Evolutionary conservation across 2,888 invertebrate genomes (phyloP).

Genomic region (Tetragnatha montana): DNA sequence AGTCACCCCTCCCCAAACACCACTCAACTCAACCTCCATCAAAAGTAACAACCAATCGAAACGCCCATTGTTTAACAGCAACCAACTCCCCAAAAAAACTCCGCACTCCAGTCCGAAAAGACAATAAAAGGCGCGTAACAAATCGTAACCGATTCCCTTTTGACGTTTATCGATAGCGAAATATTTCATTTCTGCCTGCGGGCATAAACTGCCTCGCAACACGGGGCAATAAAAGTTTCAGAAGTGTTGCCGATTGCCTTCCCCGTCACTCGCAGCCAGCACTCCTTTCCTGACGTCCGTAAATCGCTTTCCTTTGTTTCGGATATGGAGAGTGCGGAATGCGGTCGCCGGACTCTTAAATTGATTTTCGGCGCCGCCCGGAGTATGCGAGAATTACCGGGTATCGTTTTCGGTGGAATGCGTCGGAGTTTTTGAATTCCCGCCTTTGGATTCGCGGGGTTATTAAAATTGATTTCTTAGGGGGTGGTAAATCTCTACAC

Average conservation of each 20-base stretch:
- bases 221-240: slow-evolving; percentile 46
- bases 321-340: slow-evolving; percentile 32
- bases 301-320: slow-evolving; percentile 45
- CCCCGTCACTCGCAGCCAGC: slow-evolving; percentile 24
- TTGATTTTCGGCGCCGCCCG: slow-evolving; percentile 30
- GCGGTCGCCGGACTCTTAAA: slow-evolving; percentile 33
- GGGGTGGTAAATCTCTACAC: no score
- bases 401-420: slow-evolving; percentile 5
- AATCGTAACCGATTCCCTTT: neutral
- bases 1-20: no score
- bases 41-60: neutral
- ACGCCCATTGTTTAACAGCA: neutral
- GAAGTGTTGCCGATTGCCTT: slow-evolving; percentile 39
- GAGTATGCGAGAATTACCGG: slow-evolving; percentile 22
- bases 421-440: neutral
- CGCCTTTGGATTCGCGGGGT: neutral
- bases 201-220: slow-evolving; percentile 23
- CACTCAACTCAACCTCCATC: no score
- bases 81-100: neutral
- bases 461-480: neutral
- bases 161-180: slow-evolving; percentile 47
- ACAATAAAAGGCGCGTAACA: slow-evolving; percentile 10
- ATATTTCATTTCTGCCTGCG: slow-evolving; percentile 38
- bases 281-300: slow-evolving; percentile 41
- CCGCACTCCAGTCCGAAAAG: neutral